phyloP scores from a whole-genome alignment of 30 jellyfish, hydroid and myxozoan genomes.

The Turritopsis dohrnii region DNA sequence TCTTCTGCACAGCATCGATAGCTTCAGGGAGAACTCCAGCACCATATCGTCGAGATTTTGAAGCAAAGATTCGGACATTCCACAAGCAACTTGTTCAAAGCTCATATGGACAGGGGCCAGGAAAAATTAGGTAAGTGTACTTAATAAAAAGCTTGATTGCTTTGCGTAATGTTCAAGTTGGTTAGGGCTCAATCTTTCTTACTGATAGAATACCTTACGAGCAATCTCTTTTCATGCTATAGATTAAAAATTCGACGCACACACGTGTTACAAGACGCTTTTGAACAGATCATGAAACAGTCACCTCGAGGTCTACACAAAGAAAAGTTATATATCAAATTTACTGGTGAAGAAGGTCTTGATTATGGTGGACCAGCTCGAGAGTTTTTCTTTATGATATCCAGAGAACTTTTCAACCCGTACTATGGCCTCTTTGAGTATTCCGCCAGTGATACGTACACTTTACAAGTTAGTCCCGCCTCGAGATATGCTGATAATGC shows the following conservation, averaged over 20 bases:
- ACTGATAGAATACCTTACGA: no score
- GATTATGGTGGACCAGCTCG: slow-evolving; percentile 99
- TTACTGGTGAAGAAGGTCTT: slow-evolving; percentile 96
- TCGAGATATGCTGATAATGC: slow-evolving; percentile 60
- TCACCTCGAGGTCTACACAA: slow-evolving; percentile 89
- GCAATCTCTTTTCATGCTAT: no score
- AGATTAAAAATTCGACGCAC: slow-evolving; percentile 95
- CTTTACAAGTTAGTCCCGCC: slow-evolving; percentile 96
- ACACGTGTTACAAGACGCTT: slow-evolving; percentile 88
- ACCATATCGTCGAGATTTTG: slow-evolving; percentile 94
- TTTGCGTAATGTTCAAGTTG: no score
- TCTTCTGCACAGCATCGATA: neutral
- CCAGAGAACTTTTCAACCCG: slow-evolving; percentile 90
- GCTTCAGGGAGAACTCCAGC: slow-evolving; percentile 68
- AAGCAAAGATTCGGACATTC: slow-evolving; percentile 86
- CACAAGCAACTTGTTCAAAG: slow-evolving; percentile 81
- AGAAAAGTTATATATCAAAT: slow-evolving; percentile 82
- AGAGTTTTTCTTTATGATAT: slow-evolving; percentile 86
- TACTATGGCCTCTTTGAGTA: slow-evolving; percentile 92
- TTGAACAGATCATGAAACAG: slow-evolving; percentile 86
- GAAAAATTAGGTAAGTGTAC: slow-evolving; percentile 65
- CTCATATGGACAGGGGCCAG: slow-evolving; percentile 98
- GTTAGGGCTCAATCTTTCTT: no score
- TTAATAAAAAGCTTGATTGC: no score
- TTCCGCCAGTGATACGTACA: slow-evolving; percentile 96